phyloP scores from a whole-genome alignment of 2,113 vertebrate species.

The Spizaetus ornatus region DNA sequence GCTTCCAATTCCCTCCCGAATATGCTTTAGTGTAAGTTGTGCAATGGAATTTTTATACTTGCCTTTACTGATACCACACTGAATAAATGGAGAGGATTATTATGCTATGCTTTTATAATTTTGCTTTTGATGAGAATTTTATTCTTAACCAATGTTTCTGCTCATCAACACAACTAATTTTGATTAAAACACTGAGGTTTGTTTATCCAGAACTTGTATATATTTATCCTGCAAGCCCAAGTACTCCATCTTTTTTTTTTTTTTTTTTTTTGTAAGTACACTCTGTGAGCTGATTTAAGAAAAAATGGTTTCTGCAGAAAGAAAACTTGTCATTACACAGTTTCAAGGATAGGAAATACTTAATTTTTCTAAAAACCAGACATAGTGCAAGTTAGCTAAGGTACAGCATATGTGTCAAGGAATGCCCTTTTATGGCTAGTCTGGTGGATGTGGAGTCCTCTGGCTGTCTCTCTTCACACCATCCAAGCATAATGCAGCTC shows the following conservation, averaged over 20 bases:
- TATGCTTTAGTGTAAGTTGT: not conserved
- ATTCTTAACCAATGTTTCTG: not conserved
- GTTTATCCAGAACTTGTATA: not conserved
- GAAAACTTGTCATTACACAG: not conserved
- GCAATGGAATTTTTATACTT: not conserved
- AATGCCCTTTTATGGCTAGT: not conserved
- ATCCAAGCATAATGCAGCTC: not conserved
- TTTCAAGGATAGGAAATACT: not conserved
- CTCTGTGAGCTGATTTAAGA: not conserved
- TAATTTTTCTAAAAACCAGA: not conserved
- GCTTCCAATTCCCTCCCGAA: not conserved
- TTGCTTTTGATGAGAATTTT: not conserved
- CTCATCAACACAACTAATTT: not conserved
- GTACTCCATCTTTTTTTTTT: not conserved
- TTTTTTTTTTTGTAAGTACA: not conserved
- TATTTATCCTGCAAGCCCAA: not conserved
- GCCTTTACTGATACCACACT: not conserved
- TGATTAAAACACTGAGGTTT: not conserved
- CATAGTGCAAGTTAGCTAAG: not conserved
- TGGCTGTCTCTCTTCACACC: not conserved
- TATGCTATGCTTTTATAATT: not conserved
- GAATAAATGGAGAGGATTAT: not conserved
- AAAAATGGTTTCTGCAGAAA: not conserved
- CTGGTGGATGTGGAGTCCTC: not conserved
- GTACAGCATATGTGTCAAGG: fast-evolving